Evolutionary conservation across 2,797 vertebrate species (phyloP).

Genomic region (Chaetodon trifasciatus): DNA sequence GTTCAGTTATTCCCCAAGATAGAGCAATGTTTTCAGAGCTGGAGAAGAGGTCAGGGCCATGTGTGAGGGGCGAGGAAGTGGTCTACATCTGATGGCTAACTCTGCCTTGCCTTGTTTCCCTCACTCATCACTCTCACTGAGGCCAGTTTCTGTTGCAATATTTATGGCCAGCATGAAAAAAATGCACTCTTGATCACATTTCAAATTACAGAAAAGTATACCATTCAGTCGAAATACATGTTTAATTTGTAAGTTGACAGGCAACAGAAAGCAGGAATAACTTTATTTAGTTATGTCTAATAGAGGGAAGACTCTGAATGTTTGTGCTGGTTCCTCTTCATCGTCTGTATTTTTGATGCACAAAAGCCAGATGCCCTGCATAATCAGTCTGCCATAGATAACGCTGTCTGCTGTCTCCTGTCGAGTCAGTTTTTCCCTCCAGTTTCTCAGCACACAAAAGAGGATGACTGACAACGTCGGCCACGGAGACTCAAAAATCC

Average conservation of each 20-base stretch:
- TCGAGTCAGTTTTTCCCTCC: constrained; percentile 30
- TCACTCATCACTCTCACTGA: constrained; percentile 59
- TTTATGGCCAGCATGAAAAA: constrained; percentile 3
- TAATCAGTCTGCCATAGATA: constrained; percentile 56
- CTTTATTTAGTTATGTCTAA: neutral
- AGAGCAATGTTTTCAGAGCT: constrained; percentile 48
- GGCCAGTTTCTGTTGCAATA: constrained; percentile 46
- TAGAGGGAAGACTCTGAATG: neutral
- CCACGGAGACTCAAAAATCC: constrained; percentile 70
- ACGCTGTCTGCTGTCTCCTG: constrained; percentile 43
- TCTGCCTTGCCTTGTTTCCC: constrained; percentile 56
- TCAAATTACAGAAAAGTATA: constrained; percentile 26
- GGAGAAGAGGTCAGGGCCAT: constrained; percentile 6
- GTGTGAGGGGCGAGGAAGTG: constrained; percentile 35
- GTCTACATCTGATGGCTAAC: constrained; percentile 40
- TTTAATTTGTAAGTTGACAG: neutral
- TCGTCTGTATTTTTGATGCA: constrained; percentile 12
- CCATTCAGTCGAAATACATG: constrained; percentile 12
- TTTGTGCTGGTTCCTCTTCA: neutral
- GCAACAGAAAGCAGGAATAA: neutral
- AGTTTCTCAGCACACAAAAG: constrained; percentile 58
- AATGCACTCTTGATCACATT: constrained; percentile 27
- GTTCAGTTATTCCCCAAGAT: constrained; percentile 32
- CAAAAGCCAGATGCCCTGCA: constrained; percentile 46
- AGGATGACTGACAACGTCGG: constrained; percentile 63